Evolutionary conservation across 2,797 vertebrate species (phyloP).

Genomic region (Alcedo quadribrachys): DNA sequence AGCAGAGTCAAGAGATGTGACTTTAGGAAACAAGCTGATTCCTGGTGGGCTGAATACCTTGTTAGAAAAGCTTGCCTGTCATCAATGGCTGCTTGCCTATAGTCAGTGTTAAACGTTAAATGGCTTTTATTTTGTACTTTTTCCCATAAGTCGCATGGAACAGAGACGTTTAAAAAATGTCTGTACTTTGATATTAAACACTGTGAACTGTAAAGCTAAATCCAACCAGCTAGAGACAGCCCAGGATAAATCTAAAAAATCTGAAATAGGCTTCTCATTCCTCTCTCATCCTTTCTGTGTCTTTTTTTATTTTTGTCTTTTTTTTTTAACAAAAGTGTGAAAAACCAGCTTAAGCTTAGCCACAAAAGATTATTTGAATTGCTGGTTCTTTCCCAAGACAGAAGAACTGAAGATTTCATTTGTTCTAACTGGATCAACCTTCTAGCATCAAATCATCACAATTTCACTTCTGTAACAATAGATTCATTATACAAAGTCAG

Average conservation of each 20-base stretch:
- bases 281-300: neutral
- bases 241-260: neutral
- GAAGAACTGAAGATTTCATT: neutral
- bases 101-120: neutral
- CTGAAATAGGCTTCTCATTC: neutral
- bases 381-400: neutral
- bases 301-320: neutral
- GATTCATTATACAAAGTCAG: conserved; percentile 34
- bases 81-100: neutral
- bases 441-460: neutral
- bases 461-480: neutral
- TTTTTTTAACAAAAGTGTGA: neutral
- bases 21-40: neutral
- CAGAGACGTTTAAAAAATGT: neutral
- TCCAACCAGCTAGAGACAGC: neutral
- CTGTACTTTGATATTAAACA: conserved; percentile 23
- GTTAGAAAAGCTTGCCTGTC: neutral
- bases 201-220: conserved; percentile 25
- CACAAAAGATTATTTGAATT: neutral
- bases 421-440: neutral
- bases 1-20: neutral
- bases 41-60: neutral
- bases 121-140: neutral
- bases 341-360: neutral
- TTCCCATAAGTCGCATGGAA: neutral